phyloP scores from a whole-genome alignment of 2,888 invertebrate genomes.

The Pardosa pseudoannulata region DNA sequence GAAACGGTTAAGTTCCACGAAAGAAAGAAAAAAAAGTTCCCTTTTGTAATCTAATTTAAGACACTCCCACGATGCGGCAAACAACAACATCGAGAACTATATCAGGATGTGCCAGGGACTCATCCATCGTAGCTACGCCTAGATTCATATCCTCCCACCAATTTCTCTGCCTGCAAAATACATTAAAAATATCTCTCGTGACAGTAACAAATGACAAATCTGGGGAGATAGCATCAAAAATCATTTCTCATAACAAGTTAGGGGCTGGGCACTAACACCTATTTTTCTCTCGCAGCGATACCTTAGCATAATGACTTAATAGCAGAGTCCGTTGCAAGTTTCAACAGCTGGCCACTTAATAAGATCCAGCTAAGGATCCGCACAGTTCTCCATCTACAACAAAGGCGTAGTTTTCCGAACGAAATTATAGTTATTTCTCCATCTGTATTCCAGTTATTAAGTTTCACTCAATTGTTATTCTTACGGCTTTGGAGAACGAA shows the following conservation, averaged over 20 bases:
- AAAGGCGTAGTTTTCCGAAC: not conserved
- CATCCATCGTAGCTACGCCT: not conserved
- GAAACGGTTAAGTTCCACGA: too few species aligned
- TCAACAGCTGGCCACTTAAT: not conserved
- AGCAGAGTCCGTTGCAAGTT: not conserved
- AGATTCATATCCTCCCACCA: not conserved
- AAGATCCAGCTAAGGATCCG: not conserved
- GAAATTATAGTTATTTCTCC: constrained; percentile 8
- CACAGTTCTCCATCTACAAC: not conserved
- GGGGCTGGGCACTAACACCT: constrained; percentile 4
- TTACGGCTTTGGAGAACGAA: too few species aligned
- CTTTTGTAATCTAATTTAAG: too few species aligned
- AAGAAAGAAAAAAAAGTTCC: too few species aligned
- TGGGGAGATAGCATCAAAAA: not conserved
- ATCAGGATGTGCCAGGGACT: not conserved
- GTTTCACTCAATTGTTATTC: not conserved
- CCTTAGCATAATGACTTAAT: constrained; percentile 14
- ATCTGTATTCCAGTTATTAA: constrained; percentile 15
- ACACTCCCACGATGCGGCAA: too few species aligned
- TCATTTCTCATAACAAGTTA: constrained; percentile 14
- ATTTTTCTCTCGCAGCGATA: not conserved
- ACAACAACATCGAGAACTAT: not conserved
- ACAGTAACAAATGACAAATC: constrained; percentile 8
- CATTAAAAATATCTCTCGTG: not conserved
- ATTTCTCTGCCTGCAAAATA: not conserved